Evolutionary conservation across 2,113 vertebrate species (phyloP).

Genomic region (Sceloporus undulatus): DNA sequence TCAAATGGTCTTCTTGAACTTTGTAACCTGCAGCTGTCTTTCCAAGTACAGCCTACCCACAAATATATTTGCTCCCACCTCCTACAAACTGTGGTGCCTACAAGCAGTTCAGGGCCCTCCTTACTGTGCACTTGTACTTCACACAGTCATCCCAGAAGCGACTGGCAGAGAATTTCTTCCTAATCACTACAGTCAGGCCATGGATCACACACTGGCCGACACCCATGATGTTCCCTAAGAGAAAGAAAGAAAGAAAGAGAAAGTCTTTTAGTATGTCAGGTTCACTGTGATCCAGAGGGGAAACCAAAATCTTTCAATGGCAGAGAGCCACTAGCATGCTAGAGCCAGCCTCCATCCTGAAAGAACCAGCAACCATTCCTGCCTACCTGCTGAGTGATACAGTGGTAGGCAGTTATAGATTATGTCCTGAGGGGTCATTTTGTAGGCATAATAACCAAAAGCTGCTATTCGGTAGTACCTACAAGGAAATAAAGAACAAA

Average conservation of each 20-base stretch:
- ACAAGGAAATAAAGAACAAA: neutral
- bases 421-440: slow-evolving; percentile 78
- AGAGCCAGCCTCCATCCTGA: neutral
- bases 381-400: slow-evolving; percentile 89
- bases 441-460: slow-evolving; percentile 86
- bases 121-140: slow-evolving; percentile 91
- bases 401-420: slow-evolving; percentile 90
- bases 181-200: slow-evolving; percentile 87
- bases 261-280: neutral
- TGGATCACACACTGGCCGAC: slow-evolving; percentile 90
- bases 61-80: slow-evolving; percentile 2
- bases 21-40: neutral
- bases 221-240: slow-evolving; percentile 90
- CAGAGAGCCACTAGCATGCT: accelerated
- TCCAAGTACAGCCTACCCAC: neutral
- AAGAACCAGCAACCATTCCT: neutral
- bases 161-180: slow-evolving; percentile 90
- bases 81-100: neutral
- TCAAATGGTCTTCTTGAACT: neutral
- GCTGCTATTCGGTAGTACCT: slow-evolving; percentile 91
- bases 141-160: slow-evolving; percentile 92
- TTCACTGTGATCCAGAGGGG: neutral
- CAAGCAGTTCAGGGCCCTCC: slow-evolving; percentile 43
- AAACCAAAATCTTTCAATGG: neutral
- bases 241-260: neutral